phyloP scores from a whole-genome alignment of 1,140 invertebrate species.

The Panulirus ornatus region DNA sequence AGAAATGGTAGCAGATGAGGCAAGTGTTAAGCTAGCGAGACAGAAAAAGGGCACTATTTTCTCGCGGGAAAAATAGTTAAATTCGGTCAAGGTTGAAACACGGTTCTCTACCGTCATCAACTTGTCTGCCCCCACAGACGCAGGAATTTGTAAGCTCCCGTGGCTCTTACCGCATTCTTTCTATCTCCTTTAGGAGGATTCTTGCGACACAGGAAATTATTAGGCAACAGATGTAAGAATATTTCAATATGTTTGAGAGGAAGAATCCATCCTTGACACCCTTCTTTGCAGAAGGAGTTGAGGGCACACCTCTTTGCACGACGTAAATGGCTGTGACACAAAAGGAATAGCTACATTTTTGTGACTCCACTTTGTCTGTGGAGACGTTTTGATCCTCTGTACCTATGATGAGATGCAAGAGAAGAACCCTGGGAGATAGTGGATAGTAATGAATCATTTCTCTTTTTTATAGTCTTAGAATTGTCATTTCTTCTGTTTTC shows the following conservation, averaged over 20 bases:
- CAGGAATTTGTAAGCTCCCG: conserved; percentile 54
- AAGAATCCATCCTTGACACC: conserved; percentile 55
- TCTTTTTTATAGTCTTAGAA: too few species aligned
- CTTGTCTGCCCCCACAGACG: conserved; percentile 51
- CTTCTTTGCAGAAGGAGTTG: conserved; percentile 5
- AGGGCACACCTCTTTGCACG: background rate
- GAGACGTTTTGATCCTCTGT: background rate
- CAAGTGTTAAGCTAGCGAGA: background rate
- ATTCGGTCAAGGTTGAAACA: conserved; percentile 48
- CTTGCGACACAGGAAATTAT: conserved; percentile 51
- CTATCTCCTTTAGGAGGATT: conserved; percentile 38
- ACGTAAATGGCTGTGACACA: conserved; percentile 16
- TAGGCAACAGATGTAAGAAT: conserved; percentile 63
- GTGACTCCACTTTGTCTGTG: background rate
- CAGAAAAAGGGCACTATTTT: conserved; percentile 47
- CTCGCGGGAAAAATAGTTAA: conserved; percentile 45
- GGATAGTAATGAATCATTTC: too few species aligned
- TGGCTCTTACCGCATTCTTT: conserved; percentile 22
- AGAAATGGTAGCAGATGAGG: conserved; percentile 24
- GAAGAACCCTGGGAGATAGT: background rate
- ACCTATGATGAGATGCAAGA: background rate
- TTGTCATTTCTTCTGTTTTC: too few species aligned
- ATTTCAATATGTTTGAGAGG: conserved; percentile 56
- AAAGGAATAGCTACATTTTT: conserved; percentile 31
- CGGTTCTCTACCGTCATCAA: conserved; percentile 41